These are phyloP conservation scores for Tiaroga cobitis DNA, from an alignment of 2,797 vertebrate genomes.

Conservation along the genomic window DNA sequence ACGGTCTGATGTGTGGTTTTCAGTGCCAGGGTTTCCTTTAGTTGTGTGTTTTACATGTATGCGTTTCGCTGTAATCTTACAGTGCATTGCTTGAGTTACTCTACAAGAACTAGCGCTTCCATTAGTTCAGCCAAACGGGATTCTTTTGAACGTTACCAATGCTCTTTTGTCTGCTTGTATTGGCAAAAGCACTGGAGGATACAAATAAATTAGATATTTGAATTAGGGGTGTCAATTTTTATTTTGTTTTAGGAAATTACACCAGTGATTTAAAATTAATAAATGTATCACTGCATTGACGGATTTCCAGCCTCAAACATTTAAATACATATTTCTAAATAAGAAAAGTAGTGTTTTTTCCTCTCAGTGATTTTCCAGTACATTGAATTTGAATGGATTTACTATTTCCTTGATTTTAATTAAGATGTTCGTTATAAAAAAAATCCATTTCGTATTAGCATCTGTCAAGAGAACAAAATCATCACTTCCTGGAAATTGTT, in stretches of 20 bases:
- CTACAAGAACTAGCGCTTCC: no score
- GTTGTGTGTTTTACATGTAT: no score
- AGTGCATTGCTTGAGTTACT: neutral
- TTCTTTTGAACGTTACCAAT: neutral
- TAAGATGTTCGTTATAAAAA: neutral
- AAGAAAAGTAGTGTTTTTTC: neutral
- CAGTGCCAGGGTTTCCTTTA: no score
- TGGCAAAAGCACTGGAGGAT: neutral
- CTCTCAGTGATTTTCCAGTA: neutral
- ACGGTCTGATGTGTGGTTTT: conserved; percentile 16
- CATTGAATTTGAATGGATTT: neutral
- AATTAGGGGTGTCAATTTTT: neutral
- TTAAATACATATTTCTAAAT: neutral
- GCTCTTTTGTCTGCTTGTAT: neutral
- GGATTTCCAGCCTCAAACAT: neutral
- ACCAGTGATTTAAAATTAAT: neutral
- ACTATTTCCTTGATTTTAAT: neutral
- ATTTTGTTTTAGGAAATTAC: neutral
- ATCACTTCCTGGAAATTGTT: no score
- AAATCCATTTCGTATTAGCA: neutral
- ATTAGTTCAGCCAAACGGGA: neutral
- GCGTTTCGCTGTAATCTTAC: neutral
- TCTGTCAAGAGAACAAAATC: neutral
- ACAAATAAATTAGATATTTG: neutral
- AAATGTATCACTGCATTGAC: neutral